These are phyloP conservation scores for Mormyrops boulengeri DNA, from an alignment of 2,797 vertebrate genomes.

Conservation along the genomic window DNA sequence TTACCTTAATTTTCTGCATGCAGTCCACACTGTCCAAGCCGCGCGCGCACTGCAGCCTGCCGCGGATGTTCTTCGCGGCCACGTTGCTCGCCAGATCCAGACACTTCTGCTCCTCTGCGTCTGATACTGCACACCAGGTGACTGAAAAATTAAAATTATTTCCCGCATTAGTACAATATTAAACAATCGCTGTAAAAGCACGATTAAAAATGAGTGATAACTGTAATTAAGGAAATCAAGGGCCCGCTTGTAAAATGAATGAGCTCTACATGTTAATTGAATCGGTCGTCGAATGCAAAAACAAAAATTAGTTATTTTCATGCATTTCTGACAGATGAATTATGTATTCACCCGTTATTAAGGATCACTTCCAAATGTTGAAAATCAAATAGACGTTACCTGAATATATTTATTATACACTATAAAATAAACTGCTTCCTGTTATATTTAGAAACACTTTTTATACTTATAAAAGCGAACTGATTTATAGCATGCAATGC, in stretches of 20 bases:
- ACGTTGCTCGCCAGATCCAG: constrained; percentile 62
- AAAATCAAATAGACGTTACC: neutral
- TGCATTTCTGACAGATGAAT: neutral
- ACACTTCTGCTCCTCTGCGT: constrained; percentile 67
- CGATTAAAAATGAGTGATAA: neutral
- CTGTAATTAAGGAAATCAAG: neutral
- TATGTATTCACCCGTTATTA: neutral
- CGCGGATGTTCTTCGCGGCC: constrained; percentile 54
- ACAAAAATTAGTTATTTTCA: neutral
- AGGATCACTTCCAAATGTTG: neutral
- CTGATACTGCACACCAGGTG: constrained; percentile 64
- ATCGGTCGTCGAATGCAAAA: neutral
- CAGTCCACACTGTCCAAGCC: constrained; percentile 59
- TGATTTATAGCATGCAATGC: neutral
- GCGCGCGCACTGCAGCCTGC: constrained; percentile 57
- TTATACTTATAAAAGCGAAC: neutral
- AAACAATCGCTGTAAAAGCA: neutral
- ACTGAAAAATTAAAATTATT: constrained; percentile 42
- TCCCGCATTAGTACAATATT: neutral
- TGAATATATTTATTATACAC: neutral
- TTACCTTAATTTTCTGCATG: constrained; percentile 68
- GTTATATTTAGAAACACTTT: constrained; percentile 3
- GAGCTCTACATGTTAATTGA: neutral
- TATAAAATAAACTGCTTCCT: neutral
- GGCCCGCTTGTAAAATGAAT: neutral